phyloP scores from a whole-genome alignment of 2,113 vertebrate species.

The Halcyon malimbica region DNA sequence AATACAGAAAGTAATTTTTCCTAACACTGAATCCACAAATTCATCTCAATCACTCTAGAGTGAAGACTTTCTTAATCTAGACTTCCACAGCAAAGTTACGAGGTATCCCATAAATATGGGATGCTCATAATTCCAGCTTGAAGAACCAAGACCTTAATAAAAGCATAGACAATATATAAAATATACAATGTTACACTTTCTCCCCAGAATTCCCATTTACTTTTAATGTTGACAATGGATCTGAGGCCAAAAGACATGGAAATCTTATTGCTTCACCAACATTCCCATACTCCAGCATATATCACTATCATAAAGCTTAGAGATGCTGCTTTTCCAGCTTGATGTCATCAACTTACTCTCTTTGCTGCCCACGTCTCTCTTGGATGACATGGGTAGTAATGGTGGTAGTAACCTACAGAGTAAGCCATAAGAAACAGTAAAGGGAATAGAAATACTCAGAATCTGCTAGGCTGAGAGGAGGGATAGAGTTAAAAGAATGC shows the following conservation, averaged over 20 bases:
- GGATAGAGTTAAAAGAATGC: neutral
- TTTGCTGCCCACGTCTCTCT: neutral
- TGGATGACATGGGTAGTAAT: neutral
- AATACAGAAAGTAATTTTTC: neutral
- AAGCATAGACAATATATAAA: neutral
- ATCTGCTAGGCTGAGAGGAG: neutral
- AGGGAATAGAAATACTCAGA: neutral
- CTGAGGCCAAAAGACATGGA: neutral
- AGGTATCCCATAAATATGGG: neutral
- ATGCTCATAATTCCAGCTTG: neutral
- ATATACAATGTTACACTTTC: rapidly evolving
- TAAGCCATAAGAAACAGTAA: neutral
- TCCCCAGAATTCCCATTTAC: neutral
- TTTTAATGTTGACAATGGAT: neutral
- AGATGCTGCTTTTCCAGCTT: neutral
- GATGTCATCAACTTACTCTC: neutral
- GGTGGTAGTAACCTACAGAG: neutral
- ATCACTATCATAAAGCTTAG: neutral
- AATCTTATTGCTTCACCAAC: neutral
- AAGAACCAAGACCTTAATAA: neutral
- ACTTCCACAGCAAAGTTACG: neutral
- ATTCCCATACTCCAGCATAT: neutral
- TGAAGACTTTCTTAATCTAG: neutral
- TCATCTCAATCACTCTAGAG: neutral
- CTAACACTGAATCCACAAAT: neutral